phyloP scores from a whole-genome alignment of 2,113 vertebrate genomes.

The Prinia subflava region DNA sequence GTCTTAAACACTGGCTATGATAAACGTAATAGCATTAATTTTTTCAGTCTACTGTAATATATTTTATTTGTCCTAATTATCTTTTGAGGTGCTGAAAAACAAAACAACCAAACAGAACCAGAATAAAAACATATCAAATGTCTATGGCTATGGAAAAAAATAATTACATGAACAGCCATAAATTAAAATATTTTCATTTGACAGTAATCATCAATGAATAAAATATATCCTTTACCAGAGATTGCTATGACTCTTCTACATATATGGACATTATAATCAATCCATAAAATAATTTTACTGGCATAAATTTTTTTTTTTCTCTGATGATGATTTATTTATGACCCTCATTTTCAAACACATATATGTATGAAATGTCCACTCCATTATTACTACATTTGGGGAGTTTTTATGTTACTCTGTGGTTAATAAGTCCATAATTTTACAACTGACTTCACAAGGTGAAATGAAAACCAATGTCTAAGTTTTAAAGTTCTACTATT shows the following conservation, averaged over 20 bases:
- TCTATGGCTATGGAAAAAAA: not conserved
- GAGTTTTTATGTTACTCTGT: not conserved
- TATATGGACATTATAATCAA: not conserved
- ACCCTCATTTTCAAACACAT: not conserved
- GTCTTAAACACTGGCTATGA: not conserved
- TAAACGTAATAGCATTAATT: not conserved
- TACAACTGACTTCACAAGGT: not conserved
- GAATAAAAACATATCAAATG: not conserved
- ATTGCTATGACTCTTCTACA: not conserved
- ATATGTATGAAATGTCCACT: not conserved
- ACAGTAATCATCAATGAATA: not conserved
- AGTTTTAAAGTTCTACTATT: not conserved
- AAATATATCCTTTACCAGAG: not conserved
- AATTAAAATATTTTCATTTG: not conserved
- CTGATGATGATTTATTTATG: not conserved
- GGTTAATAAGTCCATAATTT: not conserved
- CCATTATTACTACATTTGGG: not conserved
- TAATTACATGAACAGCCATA: not conserved
- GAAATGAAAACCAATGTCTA: not conserved
- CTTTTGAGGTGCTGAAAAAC: not conserved
- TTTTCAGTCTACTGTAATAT: not conserved
- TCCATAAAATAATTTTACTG: not conserved
- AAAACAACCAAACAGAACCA: not conserved
- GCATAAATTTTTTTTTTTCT: not conserved
- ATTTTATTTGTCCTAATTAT: not conserved